A percentile compares a stretch with the other conserved stretches of the same genome.
phyloP scores from a whole-genome alignment of 1,140 invertebrate species.

The Drosophila burlai region DNA sequence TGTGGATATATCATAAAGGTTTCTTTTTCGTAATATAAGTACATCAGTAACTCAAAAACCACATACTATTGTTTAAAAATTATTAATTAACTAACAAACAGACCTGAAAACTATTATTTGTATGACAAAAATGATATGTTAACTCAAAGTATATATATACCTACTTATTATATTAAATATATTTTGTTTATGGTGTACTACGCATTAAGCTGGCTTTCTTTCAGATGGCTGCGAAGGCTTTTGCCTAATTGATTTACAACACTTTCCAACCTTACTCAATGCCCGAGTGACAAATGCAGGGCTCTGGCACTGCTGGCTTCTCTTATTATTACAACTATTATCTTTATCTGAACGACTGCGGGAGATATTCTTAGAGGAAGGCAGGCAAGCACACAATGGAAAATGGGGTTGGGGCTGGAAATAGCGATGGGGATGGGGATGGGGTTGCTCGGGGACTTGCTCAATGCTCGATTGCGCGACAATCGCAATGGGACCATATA shows the following conservation, averaged over 20 bases:
- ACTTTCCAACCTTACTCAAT: constrained; percentile 79
- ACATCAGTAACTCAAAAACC: neutral
- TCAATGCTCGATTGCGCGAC: constrained; percentile 76
- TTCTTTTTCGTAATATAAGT: too few relatives aligned
- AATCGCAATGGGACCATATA: constrained; percentile 65
- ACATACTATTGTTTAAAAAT: neutral
- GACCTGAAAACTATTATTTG: neutral
- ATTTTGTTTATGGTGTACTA: constrained; percentile 27
- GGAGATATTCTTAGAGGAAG: constrained; percentile 32
- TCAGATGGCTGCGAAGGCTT: constrained; percentile 55
- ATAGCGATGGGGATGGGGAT: neutral
- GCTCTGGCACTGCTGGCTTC: constrained; percentile 16
- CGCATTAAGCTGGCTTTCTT: constrained; percentile 68
- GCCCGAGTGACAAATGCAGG: constrained; percentile 55
- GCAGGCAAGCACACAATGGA: constrained; percentile 5
- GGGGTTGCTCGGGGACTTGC: constrained; percentile 54
- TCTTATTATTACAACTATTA: constrained; percentile 28
- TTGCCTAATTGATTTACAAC: constrained; percentile 82
- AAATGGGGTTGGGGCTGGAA: constrained; percentile 13
- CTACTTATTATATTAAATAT: neutral
- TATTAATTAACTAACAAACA: neutral
- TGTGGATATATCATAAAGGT: too few relatives aligned
- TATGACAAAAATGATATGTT: neutral
- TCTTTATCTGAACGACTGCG: constrained; percentile 58
- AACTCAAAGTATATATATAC: neutral